These are phyloP conservation scores for Schizopygopsis pylzovi DNA, from an alignment of 2,797 vertebrate genomes.

Conservation along the genomic window DNA sequence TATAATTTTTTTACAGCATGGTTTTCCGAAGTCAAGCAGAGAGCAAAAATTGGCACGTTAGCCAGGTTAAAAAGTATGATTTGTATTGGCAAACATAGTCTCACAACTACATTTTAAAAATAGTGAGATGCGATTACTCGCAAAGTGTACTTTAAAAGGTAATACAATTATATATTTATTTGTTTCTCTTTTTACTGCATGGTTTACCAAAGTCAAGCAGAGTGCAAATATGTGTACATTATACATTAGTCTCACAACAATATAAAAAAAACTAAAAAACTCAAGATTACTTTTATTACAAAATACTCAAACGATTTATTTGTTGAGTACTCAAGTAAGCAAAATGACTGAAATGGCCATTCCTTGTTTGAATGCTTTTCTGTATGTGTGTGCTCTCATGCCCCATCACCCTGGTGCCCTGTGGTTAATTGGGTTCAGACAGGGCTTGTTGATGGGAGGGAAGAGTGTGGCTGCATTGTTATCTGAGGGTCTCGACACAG, in stretches of 20 bases:
- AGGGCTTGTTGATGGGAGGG: constrained; percentile 71
- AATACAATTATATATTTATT: background rate
- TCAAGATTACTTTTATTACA: background rate
- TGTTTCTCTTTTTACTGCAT: background rate
- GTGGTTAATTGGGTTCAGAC: constrained; percentile 80
- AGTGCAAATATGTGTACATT: background rate
- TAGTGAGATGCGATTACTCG: background rate
- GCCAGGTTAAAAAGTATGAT: background rate
- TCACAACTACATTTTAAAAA: background rate
- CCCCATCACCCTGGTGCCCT: constrained; percentile 68
- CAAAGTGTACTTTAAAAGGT: background rate
- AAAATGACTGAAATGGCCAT: constrained; percentile 12
- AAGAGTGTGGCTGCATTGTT: constrained; percentile 74
- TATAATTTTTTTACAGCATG: constrained; percentile 41
- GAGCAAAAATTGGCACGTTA: background rate
- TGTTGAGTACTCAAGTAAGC: background rate
- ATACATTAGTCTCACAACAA: background rate
- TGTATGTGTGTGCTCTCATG: constrained; percentile 29
- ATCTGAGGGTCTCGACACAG: constrained; percentile 74
- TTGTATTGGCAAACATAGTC: background rate
- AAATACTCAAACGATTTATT: background rate
- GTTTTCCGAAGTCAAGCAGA: constrained; percentile 30
- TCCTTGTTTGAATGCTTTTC: background rate
- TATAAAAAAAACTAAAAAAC: background rate
- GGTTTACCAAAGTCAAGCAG: background rate